Percentiles rank a stretch among this genome's conserved stretches.
Conservation (phyloP, 2,113 vertebrate genomes). For the Trichechus manatus region DNA sequence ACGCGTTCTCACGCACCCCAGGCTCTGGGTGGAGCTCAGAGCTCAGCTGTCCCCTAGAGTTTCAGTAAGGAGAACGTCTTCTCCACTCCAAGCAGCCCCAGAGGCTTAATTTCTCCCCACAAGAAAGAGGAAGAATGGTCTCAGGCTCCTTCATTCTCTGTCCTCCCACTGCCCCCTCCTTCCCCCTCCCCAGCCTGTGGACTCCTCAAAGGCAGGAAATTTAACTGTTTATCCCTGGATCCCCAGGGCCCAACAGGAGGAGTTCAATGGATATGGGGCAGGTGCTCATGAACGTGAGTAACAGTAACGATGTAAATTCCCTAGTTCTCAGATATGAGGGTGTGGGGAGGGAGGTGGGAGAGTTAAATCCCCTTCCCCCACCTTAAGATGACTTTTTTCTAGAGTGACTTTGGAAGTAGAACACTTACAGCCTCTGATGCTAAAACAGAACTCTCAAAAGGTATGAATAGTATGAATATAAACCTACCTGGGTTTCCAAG, state of each 20-base stretch:
- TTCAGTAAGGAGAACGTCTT: slow-evolving; percentile 49
- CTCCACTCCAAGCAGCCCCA: background rate
- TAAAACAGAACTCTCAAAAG: slow-evolving; percentile 33
- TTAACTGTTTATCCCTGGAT: background rate
- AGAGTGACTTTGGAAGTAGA: background rate
- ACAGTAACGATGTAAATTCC: background rate
- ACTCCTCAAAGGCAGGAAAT: background rate
- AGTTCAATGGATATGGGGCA: too few relatives aligned
- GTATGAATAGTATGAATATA: background rate
- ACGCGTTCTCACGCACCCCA: background rate
- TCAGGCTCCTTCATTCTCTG: background rate
- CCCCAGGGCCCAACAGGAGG: background rate
- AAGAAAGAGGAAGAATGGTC: slow-evolving; percentile 42
- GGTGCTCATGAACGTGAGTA: background rate
- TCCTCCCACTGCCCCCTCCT: background rate
- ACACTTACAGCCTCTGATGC: background rate
- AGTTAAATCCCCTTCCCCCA: background rate
- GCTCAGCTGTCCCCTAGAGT: background rate
- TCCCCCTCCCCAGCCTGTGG: background rate
- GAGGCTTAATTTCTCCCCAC: slow-evolving; percentile 2
- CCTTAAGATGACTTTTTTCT: background rate
- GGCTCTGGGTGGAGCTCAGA: background rate
- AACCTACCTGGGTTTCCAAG: slow-evolving; percentile 62
- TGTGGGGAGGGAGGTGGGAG: background rate
- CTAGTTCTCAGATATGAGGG: background rate